Evolutionary conservation across 2,888 invertebrate genomes (phyloP), one percentile per base, ranked within the genome.

Genomic region (Carpatolechia fugitivella): DNA sequence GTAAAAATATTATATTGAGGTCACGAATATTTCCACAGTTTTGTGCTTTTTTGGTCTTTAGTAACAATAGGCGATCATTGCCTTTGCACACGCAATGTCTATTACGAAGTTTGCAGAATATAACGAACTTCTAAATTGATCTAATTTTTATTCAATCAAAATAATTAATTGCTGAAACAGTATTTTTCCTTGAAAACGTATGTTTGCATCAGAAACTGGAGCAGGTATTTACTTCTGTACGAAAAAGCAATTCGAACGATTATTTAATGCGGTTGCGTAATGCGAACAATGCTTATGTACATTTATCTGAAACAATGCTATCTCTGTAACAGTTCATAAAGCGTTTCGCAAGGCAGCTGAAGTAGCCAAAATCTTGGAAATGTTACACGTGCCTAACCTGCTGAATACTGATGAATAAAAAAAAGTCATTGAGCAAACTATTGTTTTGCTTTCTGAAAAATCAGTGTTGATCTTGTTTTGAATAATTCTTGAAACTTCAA

Each of bases 71-170:
- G 68, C 70, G 75, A 82, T 81, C 74, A 82, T 82, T 81, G 80
- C 82, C 80, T 82, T 76, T 66, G 69, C 65, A 72, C 83, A 85
- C 82, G 84, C 85, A 80, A 85, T 77, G 72, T 70, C 72, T 62
- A 78, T 79, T 82, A 78, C 65, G 5, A 49, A 31, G 13, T 31
- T 13, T 24, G 65, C 64, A 46, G 10, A 14, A 14, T n/a, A 14
- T 6, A 14, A 16, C 11, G 10, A 11, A 1, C 35, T 20, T 35
- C 6, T 16, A 18, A 7, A 8, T n/a, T 49, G 18, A 11, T 49
- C 35, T n/a, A 13, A 49, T 49, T 35, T 13, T 7, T 46, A 46
- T 46, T 46, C 16, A 5, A 14, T 40, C 7, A 14, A 18, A n/a
- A 40, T 3, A 40, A 8, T 40, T 14, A 40, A 13, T 8, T 31